A percentile compares a stretch with the other conserved stretches of the same genome.
Evolutionary conservation across 2,113 vertebrate genomes (phyloP).

Genomic region (Corvus hawaiiensis): DNA sequence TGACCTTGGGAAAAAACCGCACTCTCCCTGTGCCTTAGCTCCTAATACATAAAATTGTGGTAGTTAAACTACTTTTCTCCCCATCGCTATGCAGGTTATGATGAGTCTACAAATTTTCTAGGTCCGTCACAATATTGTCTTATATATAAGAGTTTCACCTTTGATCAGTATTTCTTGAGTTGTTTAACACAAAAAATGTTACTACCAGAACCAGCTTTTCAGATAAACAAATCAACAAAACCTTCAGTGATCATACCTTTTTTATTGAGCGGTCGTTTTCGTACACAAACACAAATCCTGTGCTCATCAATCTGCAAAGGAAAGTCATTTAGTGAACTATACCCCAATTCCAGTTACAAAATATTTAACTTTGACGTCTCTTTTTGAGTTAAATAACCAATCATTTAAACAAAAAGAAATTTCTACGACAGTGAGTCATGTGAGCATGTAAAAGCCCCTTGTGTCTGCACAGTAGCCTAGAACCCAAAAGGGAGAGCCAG

Average conservation of each 20-base stretch:
- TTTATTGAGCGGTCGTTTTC: conserved; percentile 95
- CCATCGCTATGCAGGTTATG: neutral
- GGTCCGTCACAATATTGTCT: neutral
- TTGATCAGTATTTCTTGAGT: neutral
- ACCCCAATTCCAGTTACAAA: neutral
- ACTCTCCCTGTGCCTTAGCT: neutral
- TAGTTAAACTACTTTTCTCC: neutral
- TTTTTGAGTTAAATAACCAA: neutral
- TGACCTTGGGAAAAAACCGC: neutral
- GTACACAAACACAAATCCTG: conserved; percentile 96
- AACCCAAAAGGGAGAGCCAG: neutral
- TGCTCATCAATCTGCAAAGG: conserved; percentile 92
- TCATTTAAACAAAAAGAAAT: neutral
- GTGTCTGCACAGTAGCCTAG: neutral
- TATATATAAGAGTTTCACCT: neutral
- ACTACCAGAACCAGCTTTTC: neutral
- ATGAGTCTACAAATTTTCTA: neutral
- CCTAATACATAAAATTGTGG: neutral
- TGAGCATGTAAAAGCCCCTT: neutral
- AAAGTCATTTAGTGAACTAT: neutral
- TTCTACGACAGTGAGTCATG: neutral
- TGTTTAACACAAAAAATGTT: neutral
- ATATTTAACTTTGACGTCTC: neutral
- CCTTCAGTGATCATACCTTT: conserved; percentile 78
- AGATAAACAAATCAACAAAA: neutral